A percentile compares a stretch with the other conserved stretches of the same genome.
Conservation (phyloP, 2,113 vertebrate species). For the Clupea harengus region DNA sequence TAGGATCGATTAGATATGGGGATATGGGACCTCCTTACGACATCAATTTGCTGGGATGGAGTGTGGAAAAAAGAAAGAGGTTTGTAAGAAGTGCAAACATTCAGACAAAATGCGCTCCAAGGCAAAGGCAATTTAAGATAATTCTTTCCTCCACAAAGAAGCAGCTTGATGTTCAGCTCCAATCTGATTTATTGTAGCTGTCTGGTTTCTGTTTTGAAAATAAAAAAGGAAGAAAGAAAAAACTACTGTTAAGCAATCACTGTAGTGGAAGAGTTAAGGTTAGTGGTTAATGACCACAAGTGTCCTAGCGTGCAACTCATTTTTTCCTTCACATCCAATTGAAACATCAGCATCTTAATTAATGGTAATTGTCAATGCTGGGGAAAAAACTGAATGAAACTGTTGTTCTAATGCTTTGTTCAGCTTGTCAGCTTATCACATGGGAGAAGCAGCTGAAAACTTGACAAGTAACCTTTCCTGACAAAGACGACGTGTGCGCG, state of each 20-base stretch:
- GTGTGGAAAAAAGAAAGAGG: neutral
- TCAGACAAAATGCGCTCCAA: neutral
- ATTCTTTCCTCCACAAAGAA: neutral
- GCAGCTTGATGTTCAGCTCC: neutral
- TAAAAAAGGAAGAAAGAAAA: neutral
- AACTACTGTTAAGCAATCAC: neutral
- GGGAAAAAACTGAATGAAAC: neutral
- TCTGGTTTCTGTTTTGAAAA: neutral
- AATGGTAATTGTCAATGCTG: neutral
- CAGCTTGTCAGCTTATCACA: neutral
- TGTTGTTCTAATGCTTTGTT: neutral
- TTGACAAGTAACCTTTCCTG: neutral
- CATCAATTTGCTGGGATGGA: constrained; percentile 15
- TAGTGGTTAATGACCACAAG: neutral
- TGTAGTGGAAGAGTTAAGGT: neutral
- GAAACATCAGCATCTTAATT: neutral
- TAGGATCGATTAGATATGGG: constrained; percentile 23
- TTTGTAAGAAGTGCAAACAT: neutral
- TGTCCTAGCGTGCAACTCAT: neutral
- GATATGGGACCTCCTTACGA: constrained; percentile 11
- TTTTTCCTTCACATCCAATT: neutral
- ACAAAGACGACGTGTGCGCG: neutral
- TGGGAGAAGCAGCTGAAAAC: neutral
- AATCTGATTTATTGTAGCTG: neutral
- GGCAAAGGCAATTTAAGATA: neutral